These are phyloP conservation scores for Machimus atricapillus DNA, from an alignment of 2,888 invertebrate species.

Conservation along the genomic window DNA sequence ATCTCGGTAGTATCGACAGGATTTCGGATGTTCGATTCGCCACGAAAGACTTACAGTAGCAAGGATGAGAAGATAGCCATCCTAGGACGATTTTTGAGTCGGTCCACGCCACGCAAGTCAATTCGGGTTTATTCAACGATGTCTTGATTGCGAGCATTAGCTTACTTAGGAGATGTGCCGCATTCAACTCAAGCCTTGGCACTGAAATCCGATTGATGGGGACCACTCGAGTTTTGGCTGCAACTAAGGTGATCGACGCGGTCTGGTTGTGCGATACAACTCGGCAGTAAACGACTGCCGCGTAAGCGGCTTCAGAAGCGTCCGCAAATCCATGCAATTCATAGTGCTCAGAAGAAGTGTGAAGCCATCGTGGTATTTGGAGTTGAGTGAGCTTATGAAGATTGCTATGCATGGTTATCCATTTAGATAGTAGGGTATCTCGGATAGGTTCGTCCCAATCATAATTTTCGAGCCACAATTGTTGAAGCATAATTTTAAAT, in stretches of 20 bases:
- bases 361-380: not conserved
- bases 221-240: not conserved
- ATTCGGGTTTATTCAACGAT: not conserved
- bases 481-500: constrained; percentile 3
- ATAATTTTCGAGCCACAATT: not conserved
- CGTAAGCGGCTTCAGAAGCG: not conserved
- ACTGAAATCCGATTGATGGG: not conserved
- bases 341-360: not conserved
- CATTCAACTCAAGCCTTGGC: not conserved
- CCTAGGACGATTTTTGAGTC: not conserved
- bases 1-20: not conserved
- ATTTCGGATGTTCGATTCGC: constrained; percentile 1
- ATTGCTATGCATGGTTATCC: not conserved
- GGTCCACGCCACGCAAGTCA: not conserved
- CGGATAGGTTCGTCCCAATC: not conserved
- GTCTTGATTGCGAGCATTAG: not conserved
- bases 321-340: not conserved
- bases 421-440: not conserved
- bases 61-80: not conserved
- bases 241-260: not conserved
- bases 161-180: not conserved
- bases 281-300: constrained; percentile 3
- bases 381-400: not conserved
- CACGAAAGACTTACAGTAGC: not conserved
- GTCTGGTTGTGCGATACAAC: not conserved